These are phyloP conservation scores for Mylabris sibirica DNA, from an alignment of 2,888 invertebrate species.

Conservation along the genomic window DNA sequence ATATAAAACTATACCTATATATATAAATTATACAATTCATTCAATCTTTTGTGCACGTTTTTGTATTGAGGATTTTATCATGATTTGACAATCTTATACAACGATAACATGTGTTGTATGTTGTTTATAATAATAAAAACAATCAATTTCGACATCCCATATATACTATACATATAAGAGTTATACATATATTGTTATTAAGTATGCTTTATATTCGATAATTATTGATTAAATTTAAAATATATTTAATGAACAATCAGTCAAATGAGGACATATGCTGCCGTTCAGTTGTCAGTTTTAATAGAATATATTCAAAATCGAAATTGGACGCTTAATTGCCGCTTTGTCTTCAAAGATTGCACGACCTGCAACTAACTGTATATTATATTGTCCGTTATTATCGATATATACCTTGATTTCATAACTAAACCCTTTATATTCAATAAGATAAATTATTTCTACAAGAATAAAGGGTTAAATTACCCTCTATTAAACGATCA, in stretches of 20 bases:
- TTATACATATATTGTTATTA: constrained; percentile 32
- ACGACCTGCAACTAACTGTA: constrained; percentile 1
- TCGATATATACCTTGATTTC: background rate
- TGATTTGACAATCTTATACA: constrained; percentile 1
- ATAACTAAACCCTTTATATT: background rate
- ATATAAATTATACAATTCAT: constrained; percentile 21
- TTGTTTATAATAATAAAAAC: constrained; percentile 26
- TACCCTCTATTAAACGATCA: background rate
- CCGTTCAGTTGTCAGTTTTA: constrained; percentile 25
- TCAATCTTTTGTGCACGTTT: constrained; percentile 9
- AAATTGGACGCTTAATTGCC: constrained; percentile 17
- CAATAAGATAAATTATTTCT: background rate
- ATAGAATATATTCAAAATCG: constrained; percentile 16
- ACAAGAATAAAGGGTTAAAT: background rate
- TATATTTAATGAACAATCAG: constrained; percentile 24
- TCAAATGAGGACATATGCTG: constrained; percentile 25
- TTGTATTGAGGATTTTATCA: constrained; percentile 32
- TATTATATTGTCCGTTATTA: background rate
- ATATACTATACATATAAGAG: constrained; percentile 22
- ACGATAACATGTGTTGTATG: constrained; percentile 37
- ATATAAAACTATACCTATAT: constrained; percentile 38
- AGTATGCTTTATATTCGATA: background rate
- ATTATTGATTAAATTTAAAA: constrained; percentile 27
- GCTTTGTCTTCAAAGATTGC: constrained; percentile 14
- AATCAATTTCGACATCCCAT: constrained; percentile 25